Conservation (phyloP, 35 echinoderm and acorn worm genomes). For the Heliocidaris erythrogramma region DNA sequence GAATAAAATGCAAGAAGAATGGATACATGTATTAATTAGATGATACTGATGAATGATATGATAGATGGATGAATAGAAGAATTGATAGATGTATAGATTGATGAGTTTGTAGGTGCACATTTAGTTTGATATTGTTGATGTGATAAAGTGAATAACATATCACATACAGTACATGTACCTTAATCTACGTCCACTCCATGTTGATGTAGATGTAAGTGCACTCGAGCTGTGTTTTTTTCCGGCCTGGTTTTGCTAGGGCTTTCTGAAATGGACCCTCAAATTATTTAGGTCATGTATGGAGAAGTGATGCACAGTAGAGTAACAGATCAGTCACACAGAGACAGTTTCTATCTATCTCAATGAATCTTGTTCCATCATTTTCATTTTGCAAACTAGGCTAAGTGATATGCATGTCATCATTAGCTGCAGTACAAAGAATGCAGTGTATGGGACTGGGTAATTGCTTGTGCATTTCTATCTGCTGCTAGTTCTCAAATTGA, state of each 20-base stretch:
- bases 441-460: too few species aligned
- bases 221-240: background rate
- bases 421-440: background rate
- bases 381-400: constrained; percentile 11
- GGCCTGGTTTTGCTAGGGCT: background rate
- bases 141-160: background rate
- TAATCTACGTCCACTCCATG: background rate
- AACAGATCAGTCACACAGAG: background rate
- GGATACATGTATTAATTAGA: too few species aligned
- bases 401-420: background rate
- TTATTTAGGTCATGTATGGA: background rate
- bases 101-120: background rate
- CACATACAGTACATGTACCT: background rate
- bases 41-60: too few species aligned
- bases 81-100: background rate
- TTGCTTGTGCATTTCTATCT: too few species aligned
- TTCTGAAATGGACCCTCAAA: background rate
- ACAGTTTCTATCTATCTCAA: background rate
- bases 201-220: background rate
- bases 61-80: background rate
- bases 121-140: background rate
- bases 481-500: too few species aligned
- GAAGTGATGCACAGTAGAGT: background rate
- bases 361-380: background rate
- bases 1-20: too few species aligned